Percentiles rank a stretch among this genome's conserved stretches.
These are phyloP conservation scores for Chelidonichthys spinosus DNA, from an alignment of 2,797 vertebrate genomes.

Conservation along the genomic window DNA sequence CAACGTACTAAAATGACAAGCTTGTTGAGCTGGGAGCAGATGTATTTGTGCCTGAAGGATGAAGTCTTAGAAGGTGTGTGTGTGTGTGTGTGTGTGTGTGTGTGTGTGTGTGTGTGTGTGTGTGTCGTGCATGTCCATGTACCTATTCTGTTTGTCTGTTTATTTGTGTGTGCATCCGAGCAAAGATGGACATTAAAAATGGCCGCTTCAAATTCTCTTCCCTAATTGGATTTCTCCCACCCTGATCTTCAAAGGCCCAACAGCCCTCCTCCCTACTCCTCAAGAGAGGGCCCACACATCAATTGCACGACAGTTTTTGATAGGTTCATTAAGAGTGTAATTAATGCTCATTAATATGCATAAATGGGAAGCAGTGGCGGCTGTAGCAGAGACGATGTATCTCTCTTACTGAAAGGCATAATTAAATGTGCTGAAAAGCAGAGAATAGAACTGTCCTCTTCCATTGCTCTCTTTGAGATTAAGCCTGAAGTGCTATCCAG, in stretches of 20 bases:
- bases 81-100: conserved; percentile 15
- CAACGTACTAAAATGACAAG: conserved; percentile 59
- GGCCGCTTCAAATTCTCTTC: conserved; percentile 74
- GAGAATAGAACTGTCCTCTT: conserved; percentile 76
- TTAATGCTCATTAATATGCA: conserved; percentile 89
- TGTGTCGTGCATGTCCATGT: conserved; percentile 50
- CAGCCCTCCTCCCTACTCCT: conserved; percentile 71
- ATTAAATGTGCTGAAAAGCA: conserved; percentile 80
- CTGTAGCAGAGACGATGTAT: conserved; percentile 73
- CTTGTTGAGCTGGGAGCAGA: conserved; percentile 74
- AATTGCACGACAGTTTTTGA: conserved; percentile 82
- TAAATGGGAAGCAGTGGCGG: conserved; percentile 73
- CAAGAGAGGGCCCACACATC: conserved; percentile 80
- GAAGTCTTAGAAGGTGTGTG: conserved; percentile 43
- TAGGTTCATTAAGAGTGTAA: conserved; percentile 88
- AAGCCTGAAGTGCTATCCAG: conserved; percentile 76
- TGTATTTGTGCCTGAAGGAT: conserved; percentile 70
- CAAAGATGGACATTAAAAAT: conserved; percentile 76
- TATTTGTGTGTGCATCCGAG: conserved; percentile 50
- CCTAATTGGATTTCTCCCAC: conserved; percentile 86
- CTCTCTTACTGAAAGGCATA: conserved; percentile 78
- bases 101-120: conserved; percentile 3
- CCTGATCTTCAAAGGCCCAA: conserved; percentile 85
- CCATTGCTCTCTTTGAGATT: conserved; percentile 74
- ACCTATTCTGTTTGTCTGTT: conserved; percentile 58